A percentile compares a stretch with the other conserved stretches of the same genome.
Conservation (phyloP, 2,888 invertebrate genomes). For the Erebia palarica region DNA sequence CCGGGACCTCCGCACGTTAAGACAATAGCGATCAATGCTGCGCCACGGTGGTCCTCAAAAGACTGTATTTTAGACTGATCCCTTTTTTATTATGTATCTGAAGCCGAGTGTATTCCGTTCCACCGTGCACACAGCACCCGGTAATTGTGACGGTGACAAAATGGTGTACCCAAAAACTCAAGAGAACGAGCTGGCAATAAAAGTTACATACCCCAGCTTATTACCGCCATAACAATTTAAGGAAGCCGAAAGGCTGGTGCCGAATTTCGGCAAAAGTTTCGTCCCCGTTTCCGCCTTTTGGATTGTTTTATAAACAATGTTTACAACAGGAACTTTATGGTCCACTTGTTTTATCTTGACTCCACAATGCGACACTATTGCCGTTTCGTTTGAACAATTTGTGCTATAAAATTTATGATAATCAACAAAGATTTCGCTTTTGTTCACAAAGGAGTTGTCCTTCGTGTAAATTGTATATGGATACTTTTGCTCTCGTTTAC, state of each 20-base stretch:
- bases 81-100: background rate
- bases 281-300: conserved; percentile 67
- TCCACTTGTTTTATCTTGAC: conserved; percentile 70
- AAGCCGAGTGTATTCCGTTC: conserved; percentile 52
- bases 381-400: conserved; percentile 63
- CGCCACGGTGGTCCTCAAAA: too few species aligned
- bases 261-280: conserved; percentile 77
- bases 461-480: conserved; percentile 41
- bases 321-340: conserved; percentile 77
- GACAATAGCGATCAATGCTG: too few species aligned
- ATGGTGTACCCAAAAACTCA: conserved; percentile 64
- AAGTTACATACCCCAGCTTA: conserved; percentile 78
- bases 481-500: conserved; percentile 65
- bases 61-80: too few species aligned
- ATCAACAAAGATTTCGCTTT: conserved; percentile 64
- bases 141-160: conserved; percentile 73
- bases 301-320: conserved; percentile 81
- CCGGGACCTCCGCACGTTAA: too few species aligned
- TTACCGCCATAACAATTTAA: conserved; percentile 80
- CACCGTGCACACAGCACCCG: conserved; percentile 49
- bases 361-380: conserved; percentile 68
- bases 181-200: conserved; percentile 72
- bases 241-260: conserved; percentile 78
- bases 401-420: conserved; percentile 48
- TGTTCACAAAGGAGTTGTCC: conserved; percentile 42